Base-by-base conservation (phyloP, 2,797 vertebrate genomes). In the Catharus ustulatus region DNA sequence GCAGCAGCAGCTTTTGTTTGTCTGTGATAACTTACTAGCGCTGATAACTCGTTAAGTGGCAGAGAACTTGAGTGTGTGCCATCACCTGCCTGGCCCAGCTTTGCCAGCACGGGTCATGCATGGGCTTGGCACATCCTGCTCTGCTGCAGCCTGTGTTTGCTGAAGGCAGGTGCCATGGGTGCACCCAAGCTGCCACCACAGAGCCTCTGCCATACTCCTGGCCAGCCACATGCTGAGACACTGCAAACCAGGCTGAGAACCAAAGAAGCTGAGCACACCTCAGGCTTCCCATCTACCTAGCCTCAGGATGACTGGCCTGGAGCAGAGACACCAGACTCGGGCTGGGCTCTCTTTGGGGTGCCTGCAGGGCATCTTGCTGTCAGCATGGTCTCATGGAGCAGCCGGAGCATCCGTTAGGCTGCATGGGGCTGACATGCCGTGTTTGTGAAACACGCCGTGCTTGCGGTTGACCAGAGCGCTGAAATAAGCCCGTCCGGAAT, bases 401-500 rank as follows among this genome's bases (percentile, higher is more conserved):
- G 81, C 88, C 34, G 30, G 93, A 95, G 94, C 96, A 98, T 98
- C 98, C 98, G 99, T 99, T 99, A 97, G 97, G 95, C 91, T 96
- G 95, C 90, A 17, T 42, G 49, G 77, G 84, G 87, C 98, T 97
- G 98, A 97, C 96, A 94, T 97, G 98, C 98, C 95, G 72, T 98
- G 98, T 98, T 98, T 98, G 98, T 98, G 96, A 98, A 98, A 98
- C 95, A 95, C 96, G 95, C 98, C 69, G 89, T 79, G 96, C 95
- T 98, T 99, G 99, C 99, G 99, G 99, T 99, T 99, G 98, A 98
- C 98, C 98, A 98, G 97, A 98, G 97, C 97, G 90, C 98, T 98
- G 98, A 98, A 98, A 98, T 97, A 99, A 99, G 99, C 99, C 98
- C 95, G 98, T 99, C 99, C 99, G 99, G 99, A 99, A 99, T 99